Evolutionary conservation across 2,113 vertebrate genomes (phyloP).

Genomic region (Lontra canadensis): DNA sequence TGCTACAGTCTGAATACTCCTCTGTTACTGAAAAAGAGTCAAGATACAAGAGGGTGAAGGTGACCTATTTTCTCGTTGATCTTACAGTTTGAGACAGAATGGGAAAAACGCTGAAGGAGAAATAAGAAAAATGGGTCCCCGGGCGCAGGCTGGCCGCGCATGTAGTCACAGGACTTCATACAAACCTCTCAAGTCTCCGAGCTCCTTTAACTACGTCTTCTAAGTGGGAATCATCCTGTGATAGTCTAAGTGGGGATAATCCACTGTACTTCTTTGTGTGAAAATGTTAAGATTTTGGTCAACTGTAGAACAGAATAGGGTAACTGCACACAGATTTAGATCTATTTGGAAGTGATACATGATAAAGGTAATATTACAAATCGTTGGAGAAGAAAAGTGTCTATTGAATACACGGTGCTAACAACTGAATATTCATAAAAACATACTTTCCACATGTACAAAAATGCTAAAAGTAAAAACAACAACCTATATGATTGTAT

Average conservation of each 20-base stretch:
- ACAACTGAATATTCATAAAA: background rate
- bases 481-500: background rate
- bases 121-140: background rate
- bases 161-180: background rate
- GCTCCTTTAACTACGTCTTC: background rate
- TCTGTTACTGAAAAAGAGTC: conserved; percentile 54
- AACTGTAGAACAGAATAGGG: background rate
- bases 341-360: background rate
- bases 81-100: background rate
- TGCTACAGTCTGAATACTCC: conserved; percentile 78
- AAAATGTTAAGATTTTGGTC: conserved; percentile 27
- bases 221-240: background rate
- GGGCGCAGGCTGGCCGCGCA: no score
- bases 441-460: background rate
- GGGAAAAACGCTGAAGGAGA: background rate
- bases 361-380: background rate
- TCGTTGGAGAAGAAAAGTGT: background rate
- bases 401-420: background rate
- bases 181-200: background rate
- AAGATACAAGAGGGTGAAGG: background rate
- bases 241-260: background rate
- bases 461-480: background rate
- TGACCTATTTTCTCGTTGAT: background rate
- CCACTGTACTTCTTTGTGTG: background rate
- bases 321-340: background rate